Evolutionary conservation across 2,888 invertebrate species (phyloP).

Genomic region (Nudaria mundana): DNA sequence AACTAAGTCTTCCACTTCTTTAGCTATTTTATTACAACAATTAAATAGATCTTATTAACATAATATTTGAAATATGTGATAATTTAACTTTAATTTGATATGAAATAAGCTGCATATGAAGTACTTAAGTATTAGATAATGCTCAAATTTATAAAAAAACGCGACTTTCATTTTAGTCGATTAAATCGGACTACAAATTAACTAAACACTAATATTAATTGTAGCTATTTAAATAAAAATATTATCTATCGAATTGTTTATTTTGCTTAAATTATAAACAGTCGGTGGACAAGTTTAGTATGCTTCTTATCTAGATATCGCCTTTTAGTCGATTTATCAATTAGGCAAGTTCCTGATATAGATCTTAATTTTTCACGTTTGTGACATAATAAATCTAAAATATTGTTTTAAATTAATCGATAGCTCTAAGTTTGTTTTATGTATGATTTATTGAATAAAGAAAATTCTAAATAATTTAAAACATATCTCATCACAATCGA

Average conservation of each 20-base stretch:
- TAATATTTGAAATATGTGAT: slow-evolving; percentile 27
- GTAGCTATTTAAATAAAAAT: slow-evolving; percentile 3
- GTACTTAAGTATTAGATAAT: no score
- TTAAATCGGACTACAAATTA: slow-evolving; percentile 7
- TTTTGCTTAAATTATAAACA: slow-evolving; percentile 11
- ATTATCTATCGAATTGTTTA: slow-evolving; percentile 17
- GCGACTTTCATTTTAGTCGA: slow-evolving; percentile 33
- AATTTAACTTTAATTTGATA: slow-evolving; percentile 18
- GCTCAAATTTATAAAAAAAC: no score
- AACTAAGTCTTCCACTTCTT: no score
- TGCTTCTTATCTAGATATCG: slow-evolving; percentile 9
- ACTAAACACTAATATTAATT: not conserved
- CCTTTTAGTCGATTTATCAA: slow-evolving; percentile 11
- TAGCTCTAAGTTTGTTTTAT: slow-evolving; percentile 36
- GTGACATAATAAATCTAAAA: slow-evolving; percentile 24
- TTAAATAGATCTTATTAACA: slow-evolving; percentile 5
- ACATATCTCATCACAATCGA: slow-evolving; percentile 64
- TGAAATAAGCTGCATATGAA: slow-evolving; percentile 12
- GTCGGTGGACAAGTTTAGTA: slow-evolving; percentile 8
- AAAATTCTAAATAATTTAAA: slow-evolving; percentile 41
- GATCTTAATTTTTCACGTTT: slow-evolving; percentile 28
- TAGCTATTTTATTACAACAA: no score
- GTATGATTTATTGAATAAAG: slow-evolving; percentile 59
- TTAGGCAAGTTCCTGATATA: slow-evolving; percentile 41
- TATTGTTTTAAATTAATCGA: slow-evolving; percentile 30